These are phyloP conservation scores for Drosophila sulfurigaster DNA, from an alignment of 1,140 invertebrate species.

Conservation along the genomic window DNA sequence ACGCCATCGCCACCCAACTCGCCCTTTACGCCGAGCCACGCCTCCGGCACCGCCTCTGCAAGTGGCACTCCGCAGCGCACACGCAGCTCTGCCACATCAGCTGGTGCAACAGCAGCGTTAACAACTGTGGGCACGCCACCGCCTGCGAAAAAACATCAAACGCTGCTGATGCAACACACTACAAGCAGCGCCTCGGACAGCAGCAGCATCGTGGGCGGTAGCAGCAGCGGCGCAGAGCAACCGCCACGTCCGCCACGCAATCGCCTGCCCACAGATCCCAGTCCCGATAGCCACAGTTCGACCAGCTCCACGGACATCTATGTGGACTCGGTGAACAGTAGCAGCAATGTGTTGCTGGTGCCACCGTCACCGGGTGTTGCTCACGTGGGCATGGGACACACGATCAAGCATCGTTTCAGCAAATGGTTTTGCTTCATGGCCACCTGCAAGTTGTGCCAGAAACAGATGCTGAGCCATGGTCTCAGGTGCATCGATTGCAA, in stretches of 20 bases:
- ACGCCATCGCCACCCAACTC: slow-evolving; percentile 84
- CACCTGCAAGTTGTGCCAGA: slow-evolving; percentile 95
- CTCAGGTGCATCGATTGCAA: slow-evolving; percentile 98
- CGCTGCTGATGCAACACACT: slow-evolving; percentile 70
- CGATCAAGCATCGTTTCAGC: slow-evolving; percentile 95
- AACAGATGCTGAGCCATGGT: slow-evolving; percentile 94
- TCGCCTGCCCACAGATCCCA: slow-evolving; percentile 90
- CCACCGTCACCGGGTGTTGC: slow-evolving; percentile 91
- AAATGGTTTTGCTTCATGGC: slow-evolving; percentile 95
- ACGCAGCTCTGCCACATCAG: slow-evolving; percentile 34
- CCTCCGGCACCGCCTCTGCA: slow-evolving; percentile 85
- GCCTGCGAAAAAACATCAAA: slow-evolving; percentile 90
- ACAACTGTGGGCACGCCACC: slow-evolving; percentile 88
- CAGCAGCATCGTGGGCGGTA: slow-evolving; percentile 18
- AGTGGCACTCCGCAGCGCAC: slow-evolving; percentile 73
- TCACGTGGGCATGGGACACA: slow-evolving; percentile 93
- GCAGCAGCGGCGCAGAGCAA: slow-evolving; percentile 30
- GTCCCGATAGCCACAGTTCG: slow-evolving; percentile 85
- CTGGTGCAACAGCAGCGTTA: slow-evolving; percentile 23
- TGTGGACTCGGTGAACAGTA: slow-evolving; percentile 65
- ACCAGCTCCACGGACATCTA: slow-evolving; percentile 86
- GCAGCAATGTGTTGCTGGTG: slow-evolving; percentile 86
- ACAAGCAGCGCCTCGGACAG: slow-evolving; percentile 60
- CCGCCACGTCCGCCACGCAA: slow-evolving; percentile 85
- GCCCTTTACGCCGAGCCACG: slow-evolving; percentile 63